These are phyloP conservation scores for Agriopis aurantiaria DNA, from an alignment of 2,888 invertebrate species.

Conservation along the genomic window DNA sequence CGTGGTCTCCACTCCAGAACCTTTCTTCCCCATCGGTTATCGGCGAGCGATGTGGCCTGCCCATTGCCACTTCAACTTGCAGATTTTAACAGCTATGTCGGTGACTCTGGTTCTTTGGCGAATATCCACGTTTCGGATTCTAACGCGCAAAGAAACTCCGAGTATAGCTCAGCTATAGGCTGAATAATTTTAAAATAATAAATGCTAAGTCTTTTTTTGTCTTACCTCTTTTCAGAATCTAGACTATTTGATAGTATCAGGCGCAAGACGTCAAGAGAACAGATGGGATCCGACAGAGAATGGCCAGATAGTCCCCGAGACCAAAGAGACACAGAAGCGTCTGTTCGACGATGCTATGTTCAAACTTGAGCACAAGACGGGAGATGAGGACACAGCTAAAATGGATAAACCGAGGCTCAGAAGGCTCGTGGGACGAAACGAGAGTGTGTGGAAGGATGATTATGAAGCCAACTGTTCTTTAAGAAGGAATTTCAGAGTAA, in stretches of 20 bases:
- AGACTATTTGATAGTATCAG: conserved; percentile 97
- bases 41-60: no score
- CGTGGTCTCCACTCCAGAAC: no score
- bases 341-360: conserved; percentile 99
- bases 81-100: no score
- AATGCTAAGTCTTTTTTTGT: no score
- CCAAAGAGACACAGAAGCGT: conserved; percentile 95
- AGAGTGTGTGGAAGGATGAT: conserved; percentile 95
- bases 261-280: conserved; percentile 98
- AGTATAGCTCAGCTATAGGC: no score
- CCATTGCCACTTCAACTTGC: no score
- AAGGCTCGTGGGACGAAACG: conserved; percentile 91
- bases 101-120: no score
- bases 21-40: no score
- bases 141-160: no score
- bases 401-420: conserved; percentile 91
- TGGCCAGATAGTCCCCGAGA: conserved; percentile 96
- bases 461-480: conserved; percentile 96
- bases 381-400: conserved; percentile 91
- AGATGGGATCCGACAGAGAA: conserved; percentile 99
- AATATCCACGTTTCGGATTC: no score
- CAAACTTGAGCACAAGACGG: conserved; percentile 96
- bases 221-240: conserved; percentile 89
- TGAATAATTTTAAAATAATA: no score
- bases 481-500: conserved; percentile 94